A percentile compares a stretch with the other conserved stretches of the same genome.
Conservation (phyloP, 1,140 invertebrate species). For the Propsilocerus akamusi region DNA sequence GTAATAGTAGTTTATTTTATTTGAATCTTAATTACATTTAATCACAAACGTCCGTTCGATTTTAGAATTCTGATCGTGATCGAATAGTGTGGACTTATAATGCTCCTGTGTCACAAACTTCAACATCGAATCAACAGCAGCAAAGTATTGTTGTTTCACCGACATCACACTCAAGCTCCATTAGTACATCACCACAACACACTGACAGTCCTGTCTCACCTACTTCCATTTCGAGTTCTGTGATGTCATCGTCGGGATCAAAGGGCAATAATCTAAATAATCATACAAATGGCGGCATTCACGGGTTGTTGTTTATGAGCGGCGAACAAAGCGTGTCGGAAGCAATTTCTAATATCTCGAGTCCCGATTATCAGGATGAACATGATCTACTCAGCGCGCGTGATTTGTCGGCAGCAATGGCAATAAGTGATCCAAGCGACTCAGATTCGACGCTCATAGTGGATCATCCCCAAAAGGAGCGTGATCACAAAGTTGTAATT, state of each 20-base stretch:
- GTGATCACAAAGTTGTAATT: slow-evolving; percentile 63
- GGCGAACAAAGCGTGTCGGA: slow-evolving; percentile 55
- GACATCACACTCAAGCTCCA: slow-evolving; percentile 28
- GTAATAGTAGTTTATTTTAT: slow-evolving; percentile 14
- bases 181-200: slow-evolving; percentile 24
- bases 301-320: slow-evolving; percentile 4
- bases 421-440: slow-evolving; percentile 70
- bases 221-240: slow-evolving; percentile 67
- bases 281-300: not conserved
- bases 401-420: slow-evolving; percentile 41
- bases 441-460: slow-evolving; percentile 62
- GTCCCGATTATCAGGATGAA: slow-evolving; percentile 69
- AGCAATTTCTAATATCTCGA: slow-evolving; percentile 70
- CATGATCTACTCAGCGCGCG: slow-evolving; percentile 25
- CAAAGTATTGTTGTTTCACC: slow-evolving; percentile 27
- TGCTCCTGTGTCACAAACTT: slow-evolving; percentile 41
- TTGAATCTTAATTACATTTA: slow-evolving; percentile 5
- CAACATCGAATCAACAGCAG: slow-evolving; percentile 19
- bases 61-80: slow-evolving; percentile 25
- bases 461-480: slow-evolving; percentile 37
- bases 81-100: slow-evolving; percentile 85
- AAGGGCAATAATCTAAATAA: slow-evolving; percentile 16
- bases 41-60: slow-evolving; percentile 7
- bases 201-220: slow-evolving; percentile 52
- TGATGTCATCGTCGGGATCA: slow-evolving; percentile 51